Evolutionary conservation across 2,888 invertebrate species (phyloP).

Genomic region (Marronus borbonicus): DNA sequence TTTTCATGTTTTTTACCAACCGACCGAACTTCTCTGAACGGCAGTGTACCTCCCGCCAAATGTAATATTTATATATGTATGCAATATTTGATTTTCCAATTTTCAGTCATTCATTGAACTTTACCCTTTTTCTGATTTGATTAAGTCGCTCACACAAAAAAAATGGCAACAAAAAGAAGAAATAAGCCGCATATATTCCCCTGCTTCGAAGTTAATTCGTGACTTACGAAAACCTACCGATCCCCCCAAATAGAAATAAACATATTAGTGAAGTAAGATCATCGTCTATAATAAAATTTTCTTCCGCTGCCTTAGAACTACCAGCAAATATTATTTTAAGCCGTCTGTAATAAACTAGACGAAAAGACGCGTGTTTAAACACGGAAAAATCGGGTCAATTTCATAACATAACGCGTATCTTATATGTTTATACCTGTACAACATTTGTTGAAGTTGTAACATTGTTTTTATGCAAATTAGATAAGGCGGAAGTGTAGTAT

Average conservation of each 20-base stretch:
- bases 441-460: slow-evolving; percentile 8
- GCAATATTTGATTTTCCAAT: too few relatives aligned
- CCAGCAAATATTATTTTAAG: slow-evolving; percentile 15
- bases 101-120: too few relatives aligned
- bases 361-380: background rate
- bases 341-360: background rate
- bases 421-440: background rate
- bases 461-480: slow-evolving; percentile 36
- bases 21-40: too few relatives aligned
- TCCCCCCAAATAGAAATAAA: slow-evolving; percentile 3
- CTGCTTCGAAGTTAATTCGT: too few relatives aligned
- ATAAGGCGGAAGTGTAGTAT: background rate
- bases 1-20: too few relatives aligned
- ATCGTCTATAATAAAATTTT: slow-evolving; percentile 27
- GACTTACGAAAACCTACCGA: too few relatives aligned
- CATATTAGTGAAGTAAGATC: slow-evolving; percentile 2
- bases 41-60: too few relatives aligned
- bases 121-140: too few relatives aligned
- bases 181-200: too few relatives aligned
- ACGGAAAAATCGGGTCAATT: slow-evolving; percentile 25
- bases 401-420: background rate
- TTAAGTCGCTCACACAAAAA: too few relatives aligned
- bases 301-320: background rate
- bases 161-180: too few relatives aligned
- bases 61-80: too few relatives aligned